phyloP scores from a whole-genome alignment of 2,113 vertebrate species.

The Semicossyphus pulcher region DNA sequence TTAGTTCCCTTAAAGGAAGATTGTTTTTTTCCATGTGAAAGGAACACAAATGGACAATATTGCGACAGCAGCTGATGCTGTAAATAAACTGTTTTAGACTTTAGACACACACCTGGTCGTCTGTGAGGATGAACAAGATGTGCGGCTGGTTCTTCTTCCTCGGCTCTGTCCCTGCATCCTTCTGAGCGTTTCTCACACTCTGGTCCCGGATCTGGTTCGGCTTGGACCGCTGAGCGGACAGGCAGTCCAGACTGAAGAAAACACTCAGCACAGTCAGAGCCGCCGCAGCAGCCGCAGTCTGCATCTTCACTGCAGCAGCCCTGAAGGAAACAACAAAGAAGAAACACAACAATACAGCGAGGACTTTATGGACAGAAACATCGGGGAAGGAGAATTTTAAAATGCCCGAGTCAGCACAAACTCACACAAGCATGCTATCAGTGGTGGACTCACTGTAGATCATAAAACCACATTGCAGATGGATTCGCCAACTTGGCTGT shows the following conservation, averaged over 20 bases:
- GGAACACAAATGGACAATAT: no score
- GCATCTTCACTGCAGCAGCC: conserved; percentile 46
- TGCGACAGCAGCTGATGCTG: no score
- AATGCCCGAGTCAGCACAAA: conserved; percentile 39
- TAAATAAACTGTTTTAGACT: no score
- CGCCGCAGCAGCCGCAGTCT: background rate
- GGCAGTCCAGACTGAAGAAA: conserved; percentile 85
- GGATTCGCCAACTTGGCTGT: conserved; percentile 52
- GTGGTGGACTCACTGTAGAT: conserved; percentile 21
- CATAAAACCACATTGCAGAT: conserved; percentile 54
- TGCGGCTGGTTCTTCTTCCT: conserved; percentile 86
- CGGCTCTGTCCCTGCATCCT: conserved; percentile 49
- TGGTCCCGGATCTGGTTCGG: conserved; percentile 74
- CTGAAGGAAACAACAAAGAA: background rate
- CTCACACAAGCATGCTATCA: conserved; percentile 38
- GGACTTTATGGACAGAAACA: background rate
- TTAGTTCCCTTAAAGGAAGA: no score
- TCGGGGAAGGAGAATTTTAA: background rate
- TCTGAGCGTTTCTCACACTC: conserved; percentile 40
- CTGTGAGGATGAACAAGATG: conserved; percentile 94
- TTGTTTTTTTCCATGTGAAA: no score
- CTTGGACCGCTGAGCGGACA: conserved; percentile 87
- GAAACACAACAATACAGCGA: background rate
- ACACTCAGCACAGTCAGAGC: conserved; percentile 77
- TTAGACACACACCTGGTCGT: conserved; percentile 89